Evolutionary conservation across 2,888 invertebrate species (phyloP).

Genomic region (Spilosoma lubricipeda): DNA sequence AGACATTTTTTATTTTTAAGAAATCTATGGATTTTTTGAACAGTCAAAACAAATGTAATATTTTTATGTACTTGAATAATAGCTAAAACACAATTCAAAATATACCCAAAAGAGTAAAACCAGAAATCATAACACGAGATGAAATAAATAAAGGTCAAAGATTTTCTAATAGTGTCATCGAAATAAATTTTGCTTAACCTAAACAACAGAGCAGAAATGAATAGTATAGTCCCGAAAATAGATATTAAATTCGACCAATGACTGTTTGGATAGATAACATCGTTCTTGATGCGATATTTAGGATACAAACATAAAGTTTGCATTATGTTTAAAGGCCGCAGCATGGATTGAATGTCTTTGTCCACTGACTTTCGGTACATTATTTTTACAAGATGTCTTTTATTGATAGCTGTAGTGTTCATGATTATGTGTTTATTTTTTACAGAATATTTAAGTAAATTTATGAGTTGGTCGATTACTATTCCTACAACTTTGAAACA

Average conservation of each 20-base stretch:
- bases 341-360: conserved; percentile 33
- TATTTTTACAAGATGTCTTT: neutral
- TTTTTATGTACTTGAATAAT: neutral
- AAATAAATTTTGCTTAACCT: neutral
- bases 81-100: conserved; percentile 11
- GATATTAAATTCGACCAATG: neutral
- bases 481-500: neutral
- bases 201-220: neutral
- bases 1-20: conserved; percentile 3
- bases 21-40: conserved; percentile 23
- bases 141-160: neutral
- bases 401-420: too few relatives aligned
- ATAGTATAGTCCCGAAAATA: neutral
- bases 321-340: conserved; percentile 33
- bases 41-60: conserved; percentile 19
- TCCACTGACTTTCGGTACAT: conserved; percentile 25
- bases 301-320: conserved; percentile 25
- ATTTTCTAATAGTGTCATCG: neutral
- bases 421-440: too few relatives aligned
- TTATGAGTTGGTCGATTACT: neutral
- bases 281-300: conserved; percentile 36
- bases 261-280: conserved; percentile 32
- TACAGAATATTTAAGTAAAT: too few relatives aligned
- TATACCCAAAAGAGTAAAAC: conserved; percentile 2
- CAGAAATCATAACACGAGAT: neutral